These are phyloP conservation scores for Reticulitermes speratus DNA, from an alignment of 1,140 invertebrate genomes.

Conservation along the genomic window DNA sequence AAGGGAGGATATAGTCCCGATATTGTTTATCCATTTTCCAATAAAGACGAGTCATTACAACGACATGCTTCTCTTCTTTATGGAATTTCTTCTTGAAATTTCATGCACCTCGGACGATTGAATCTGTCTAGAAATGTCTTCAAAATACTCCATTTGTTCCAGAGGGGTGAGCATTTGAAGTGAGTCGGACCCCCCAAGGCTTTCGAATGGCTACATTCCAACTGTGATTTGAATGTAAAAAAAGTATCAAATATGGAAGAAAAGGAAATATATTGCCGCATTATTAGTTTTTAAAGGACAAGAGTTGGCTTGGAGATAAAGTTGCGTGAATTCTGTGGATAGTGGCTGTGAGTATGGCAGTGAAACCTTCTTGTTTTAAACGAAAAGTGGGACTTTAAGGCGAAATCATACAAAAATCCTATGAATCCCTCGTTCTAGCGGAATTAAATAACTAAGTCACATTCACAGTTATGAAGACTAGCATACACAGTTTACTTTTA, in stretches of 20 bases:
- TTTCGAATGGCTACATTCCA: too few species aligned
- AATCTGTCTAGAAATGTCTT: not conserved
- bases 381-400: not conserved
- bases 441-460: too few species aligned
- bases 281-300: slow-evolving; percentile 7
- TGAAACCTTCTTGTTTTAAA: not conserved
- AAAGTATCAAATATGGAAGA: not conserved
- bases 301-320: not conserved
- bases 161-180: not conserved
- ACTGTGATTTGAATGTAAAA: slow-evolving; percentile 1
- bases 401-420: too few species aligned
- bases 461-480: too few species aligned
- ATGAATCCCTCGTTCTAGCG: too few species aligned
- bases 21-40: slow-evolving; percentile 7
- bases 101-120: slow-evolving; percentile 9
- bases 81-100: not conserved
- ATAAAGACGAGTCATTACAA: not conserved
- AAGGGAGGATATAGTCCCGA: too few species aligned
- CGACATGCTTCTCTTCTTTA: not conserved
- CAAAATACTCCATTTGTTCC: slow-evolving; percentile 12
- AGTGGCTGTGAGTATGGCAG: not conserved
- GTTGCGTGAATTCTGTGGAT: too few species aligned
- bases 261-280: not conserved
- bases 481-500: too few species aligned
- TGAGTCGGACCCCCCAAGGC: not conserved